Base-by-base conservation (phyloP, 2,888 invertebrate species). In the Troides aeacus region DNA sequence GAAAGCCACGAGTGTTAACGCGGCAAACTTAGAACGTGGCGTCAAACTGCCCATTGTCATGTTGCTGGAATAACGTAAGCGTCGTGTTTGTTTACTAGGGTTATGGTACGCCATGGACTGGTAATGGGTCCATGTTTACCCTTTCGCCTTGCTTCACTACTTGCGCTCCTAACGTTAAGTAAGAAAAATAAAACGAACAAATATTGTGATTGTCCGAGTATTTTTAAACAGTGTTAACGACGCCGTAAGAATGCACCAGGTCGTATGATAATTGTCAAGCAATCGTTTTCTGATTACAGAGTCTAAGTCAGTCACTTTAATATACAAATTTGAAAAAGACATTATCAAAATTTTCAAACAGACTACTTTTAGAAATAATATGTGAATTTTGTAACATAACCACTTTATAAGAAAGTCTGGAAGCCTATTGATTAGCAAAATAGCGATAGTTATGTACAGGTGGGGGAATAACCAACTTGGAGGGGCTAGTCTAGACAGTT, bases 81-180 rank as follows among this genome's bases (percentile, higher is more conserved):
- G 53, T 64, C 18, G 50, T 56, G 50, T 64, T 64, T 64, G 53
- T 56, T 64, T 53, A 53, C 15, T 63, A 56, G 36, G 56, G 63
- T 24, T 60, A 30, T 58, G 58, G 30, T 61, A 61, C 39, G 21
- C 39, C 42, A 18, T n/a, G 39, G 61, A 36, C 61, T 61, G 42
- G 61, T 61, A 39, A 61, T 61, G 61, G 61, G 42, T n/a, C 61
- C 36, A 61, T 39, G 61, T 61, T 53, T 64, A 50, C 56, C 56
- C 46, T 64, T 36, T 64, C 56, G 53, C 63, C 63, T 64, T 30
- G 63, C 53, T 56, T 23, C 53, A 64, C 63, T 56, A 64, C 63
- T 53, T 61, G 21, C 39, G 39, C 42, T 61, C 21, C 61, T 61
- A 36, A 42, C 61, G 42, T 39, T 39, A 39, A 39, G 61, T 42